Evolutionary conservation across 2,113 vertebrate genomes (phyloP).

Genomic region (Guaruba guarouba): DNA sequence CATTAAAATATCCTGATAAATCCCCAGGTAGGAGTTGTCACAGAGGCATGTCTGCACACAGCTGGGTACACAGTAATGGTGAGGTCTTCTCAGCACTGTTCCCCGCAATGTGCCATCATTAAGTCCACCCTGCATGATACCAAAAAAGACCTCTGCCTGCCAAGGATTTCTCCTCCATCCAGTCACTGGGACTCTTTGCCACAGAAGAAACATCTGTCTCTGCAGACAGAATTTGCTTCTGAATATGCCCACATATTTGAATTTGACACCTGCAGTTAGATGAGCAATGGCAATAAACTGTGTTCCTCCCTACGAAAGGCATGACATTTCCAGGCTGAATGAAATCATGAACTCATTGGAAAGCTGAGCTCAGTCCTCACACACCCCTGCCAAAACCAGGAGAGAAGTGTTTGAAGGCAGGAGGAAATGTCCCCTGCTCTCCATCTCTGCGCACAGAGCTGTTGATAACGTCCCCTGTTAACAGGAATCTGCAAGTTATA

Average conservation of each 20-base stretch:
- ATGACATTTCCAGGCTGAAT: not conserved
- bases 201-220: not conserved
- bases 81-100: not conserved
- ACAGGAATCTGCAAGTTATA: not conserved
- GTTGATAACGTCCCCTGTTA: not conserved
- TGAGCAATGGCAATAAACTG: not conserved
- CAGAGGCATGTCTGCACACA: not conserved
- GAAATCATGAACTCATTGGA: not conserved
- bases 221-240: not conserved
- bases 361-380: not conserved
- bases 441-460: not conserved
- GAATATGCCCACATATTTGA: not conserved
- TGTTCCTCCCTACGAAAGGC: not conserved
- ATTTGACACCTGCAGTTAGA: not conserved
- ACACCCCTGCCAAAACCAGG: not conserved
- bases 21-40: not conserved
- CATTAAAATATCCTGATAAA: not conserved
- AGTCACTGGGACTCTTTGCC: not conserved
- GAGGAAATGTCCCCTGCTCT: not conserved
- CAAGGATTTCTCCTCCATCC: not conserved
- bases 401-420: not conserved
- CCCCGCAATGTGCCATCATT: not conserved
- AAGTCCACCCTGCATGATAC: not conserved
- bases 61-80: rapidly evolving
- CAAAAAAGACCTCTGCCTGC: not conserved